These are phyloP conservation scores for Halcyon badia DNA, from an alignment of 2,797 vertebrate species.

Conservation along the genomic window DNA sequence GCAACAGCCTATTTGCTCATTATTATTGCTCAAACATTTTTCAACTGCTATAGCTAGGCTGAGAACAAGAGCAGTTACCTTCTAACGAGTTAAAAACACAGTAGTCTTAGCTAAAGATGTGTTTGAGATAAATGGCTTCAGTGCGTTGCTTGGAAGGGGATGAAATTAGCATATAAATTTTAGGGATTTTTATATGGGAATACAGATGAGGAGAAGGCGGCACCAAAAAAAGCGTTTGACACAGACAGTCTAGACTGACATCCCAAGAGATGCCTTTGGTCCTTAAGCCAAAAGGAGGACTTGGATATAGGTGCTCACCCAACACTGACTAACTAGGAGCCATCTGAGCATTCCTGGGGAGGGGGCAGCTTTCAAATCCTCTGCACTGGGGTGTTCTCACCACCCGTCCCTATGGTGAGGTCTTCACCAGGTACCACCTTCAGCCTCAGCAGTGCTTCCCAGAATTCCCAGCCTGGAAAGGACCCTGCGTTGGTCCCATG, in stretches of 20 bases:
- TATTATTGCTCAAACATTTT: not conserved
- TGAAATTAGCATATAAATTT: not conserved
- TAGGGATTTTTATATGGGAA: not conserved
- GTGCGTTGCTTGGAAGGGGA: not conserved
- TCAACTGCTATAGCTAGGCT: not conserved
- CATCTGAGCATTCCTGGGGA: not conserved
- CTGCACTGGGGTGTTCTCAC: not conserved
- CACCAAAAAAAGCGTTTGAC: not conserved
- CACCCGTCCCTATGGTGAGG: not conserved
- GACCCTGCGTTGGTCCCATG: not conserved
- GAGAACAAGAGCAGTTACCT: not conserved
- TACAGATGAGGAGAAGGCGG: not conserved
- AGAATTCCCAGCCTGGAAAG: not conserved
- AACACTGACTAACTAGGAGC: fast-evolving
- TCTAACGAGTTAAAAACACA: not conserved
- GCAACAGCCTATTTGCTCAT: not conserved
- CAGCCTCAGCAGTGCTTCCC: not conserved
- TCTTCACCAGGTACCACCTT: not conserved
- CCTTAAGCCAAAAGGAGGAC: not conserved
- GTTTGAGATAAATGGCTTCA: not conserved
- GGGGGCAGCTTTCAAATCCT: not conserved
- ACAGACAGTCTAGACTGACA: not conserved
- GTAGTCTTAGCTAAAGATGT: not conserved
- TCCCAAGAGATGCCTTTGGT: not conserved
- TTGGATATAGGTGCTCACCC: not conserved